Evolutionary conservation across 2,113 vertebrate genomes (phyloP), one percentile per base, ranked within the genome.

Genomic region (Meriones unguiculatus): DNA sequence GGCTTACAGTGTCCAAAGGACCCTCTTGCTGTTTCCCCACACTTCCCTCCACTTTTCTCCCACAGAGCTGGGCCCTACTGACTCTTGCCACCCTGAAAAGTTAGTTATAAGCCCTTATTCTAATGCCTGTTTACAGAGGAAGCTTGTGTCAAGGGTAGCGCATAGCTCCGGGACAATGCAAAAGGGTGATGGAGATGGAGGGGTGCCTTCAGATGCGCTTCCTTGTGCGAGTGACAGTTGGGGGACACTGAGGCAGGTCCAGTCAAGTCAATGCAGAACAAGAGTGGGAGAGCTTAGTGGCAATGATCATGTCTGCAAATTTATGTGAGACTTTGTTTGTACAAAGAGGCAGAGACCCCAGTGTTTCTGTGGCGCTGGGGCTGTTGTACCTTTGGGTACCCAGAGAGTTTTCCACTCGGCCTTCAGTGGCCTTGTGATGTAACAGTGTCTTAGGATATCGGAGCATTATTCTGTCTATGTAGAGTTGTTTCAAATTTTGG

Each of bases 71-170:
- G 69, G 64, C 50, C 93, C 70, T 59, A 72, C 38, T 30, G 81
- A 87, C 64, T 52, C 88, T 90, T 64, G 76, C 73, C 50, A 96
- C 96, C 90, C 92, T 57, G 69, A 94, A 97, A 95, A 96, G 78
- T 92, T 97, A 96, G 96, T 96, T 97, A 95, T 69, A 92, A 94
- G 73, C 65, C 89, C 95, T 90, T 97, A 67, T 95, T 96, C 97
- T 93, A 92, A 92, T 69, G 57, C 88, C 89, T 95, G n/a, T 94
- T 95, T 93, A 97, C 73, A 86, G 67, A 2, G 54, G 94, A 94
- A 38, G 41, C 54, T 24, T 81, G 64, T 95, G 89, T 96, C 88
- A 93, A 95, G 93, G 90, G 96, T 59, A 81, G 78, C 46, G 64
- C 76, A 35, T 89, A 94, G 41, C 86, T 69, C 77, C 38, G 76